phyloP scores from a whole-genome alignment of 1,140 invertebrate genomes.

The Papilio helenus region DNA sequence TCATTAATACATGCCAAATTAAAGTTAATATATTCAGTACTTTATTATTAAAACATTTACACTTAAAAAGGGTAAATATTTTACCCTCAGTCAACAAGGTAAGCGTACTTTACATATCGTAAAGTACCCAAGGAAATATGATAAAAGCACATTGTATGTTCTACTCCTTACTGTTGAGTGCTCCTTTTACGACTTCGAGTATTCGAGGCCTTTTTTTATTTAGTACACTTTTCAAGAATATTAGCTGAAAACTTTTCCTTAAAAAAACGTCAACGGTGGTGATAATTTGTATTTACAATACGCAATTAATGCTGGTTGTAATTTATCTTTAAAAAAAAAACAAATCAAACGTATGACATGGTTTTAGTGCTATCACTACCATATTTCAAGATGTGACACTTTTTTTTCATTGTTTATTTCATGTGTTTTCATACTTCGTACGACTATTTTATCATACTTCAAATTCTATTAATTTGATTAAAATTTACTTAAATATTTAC shows the following conservation, averaged over 20 bases:
- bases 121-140: constrained; percentile 35
- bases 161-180: constrained; percentile 30
- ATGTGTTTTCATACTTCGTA: no score
- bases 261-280: not conserved
- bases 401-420: no score
- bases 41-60: not conserved
- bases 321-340: no score
- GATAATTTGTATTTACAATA: not conserved
- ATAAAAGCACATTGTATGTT: constrained; percentile 36
- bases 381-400: no score
- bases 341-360: no score
- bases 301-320: not conserved
- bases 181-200: constrained; percentile 29
- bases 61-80: constrained; percentile 31
- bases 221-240: constrained; percentile 23
- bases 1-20: not conserved
- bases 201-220: constrained; percentile 28
- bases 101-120: constrained; percentile 35
- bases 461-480: no score
- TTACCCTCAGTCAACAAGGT: constrained; percentile 12
- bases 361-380: no score
- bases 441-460: no score
- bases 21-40: not conserved
- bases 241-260: not conserved
- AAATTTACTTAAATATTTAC: no score